phyloP scores from a whole-genome alignment of 2,888 invertebrate species.

The Nymphalis urticae region DNA sequence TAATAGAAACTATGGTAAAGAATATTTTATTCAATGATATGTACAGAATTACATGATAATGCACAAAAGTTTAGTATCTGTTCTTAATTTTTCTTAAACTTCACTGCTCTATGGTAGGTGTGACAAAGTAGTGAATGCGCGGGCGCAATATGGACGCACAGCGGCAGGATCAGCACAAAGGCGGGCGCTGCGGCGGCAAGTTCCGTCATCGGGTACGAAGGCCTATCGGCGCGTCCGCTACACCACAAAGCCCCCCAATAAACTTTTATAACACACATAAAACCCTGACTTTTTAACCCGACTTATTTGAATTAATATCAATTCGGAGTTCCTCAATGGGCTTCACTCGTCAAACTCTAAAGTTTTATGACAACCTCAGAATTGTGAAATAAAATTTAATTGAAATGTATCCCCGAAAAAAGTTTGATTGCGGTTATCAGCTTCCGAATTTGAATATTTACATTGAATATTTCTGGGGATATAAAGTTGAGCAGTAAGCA shows the following conservation, averaged over 20 bases:
- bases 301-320: conserved; percentile 82
- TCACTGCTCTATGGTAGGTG: conserved; percentile 9
- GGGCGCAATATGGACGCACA: conserved; percentile 27
- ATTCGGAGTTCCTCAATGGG: conserved; percentile 81
- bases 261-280: conserved; percentile 80
- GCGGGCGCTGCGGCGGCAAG: conserved; percentile 45
- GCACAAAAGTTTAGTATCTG: not conserved
- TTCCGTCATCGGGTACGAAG: conserved; percentile 62
- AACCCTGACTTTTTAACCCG: conserved; percentile 81
- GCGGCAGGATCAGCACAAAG: conserved; percentile 37
- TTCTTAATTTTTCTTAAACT: not conserved
- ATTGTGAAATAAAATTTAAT: conserved; percentile 81
- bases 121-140: conserved; percentile 36
- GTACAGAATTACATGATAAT: no score
- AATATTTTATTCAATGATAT: no score
- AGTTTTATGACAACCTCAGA: conserved; percentile 79
- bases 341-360: conserved; percentile 81
- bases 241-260: conserved; percentile 80
- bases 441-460: conserved; percentile 82
- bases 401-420: conserved; percentile 77
- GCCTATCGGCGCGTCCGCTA: conserved; percentile 78
- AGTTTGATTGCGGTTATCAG: conserved; percentile 79
- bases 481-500: conserved; percentile 41
- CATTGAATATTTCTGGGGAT: conserved; percentile 62
- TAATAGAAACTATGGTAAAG: no score